Evolutionary conservation across 2,113 vertebrate genomes (phyloP), one percentile per base, ranked within the genome.

Genomic region (Peucedramus taeniatus): DNA sequence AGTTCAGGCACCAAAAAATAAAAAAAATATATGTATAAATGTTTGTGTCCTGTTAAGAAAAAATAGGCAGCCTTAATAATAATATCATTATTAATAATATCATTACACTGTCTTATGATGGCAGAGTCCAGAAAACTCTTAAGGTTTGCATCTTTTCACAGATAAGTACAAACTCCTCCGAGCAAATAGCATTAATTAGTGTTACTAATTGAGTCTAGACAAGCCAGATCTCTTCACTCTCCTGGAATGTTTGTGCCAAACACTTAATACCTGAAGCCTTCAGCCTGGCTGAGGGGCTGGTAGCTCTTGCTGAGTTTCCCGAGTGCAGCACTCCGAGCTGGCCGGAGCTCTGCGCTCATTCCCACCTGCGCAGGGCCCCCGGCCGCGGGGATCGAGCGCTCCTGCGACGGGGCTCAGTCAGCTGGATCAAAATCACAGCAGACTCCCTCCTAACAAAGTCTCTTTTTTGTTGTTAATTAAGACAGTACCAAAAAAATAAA

Each of bases 401-500:
- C 93, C 94, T 82, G 22, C 83, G 37, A 96, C 53, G 16, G 75
- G 70, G 93, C 92, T 84, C 94, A 97, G 39, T 97, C 97, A 97
- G 97, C 96, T 94, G 94, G 76, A 95, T 96, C 96, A 80, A 91
- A 97, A 97, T 81, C 95, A 89, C 96, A 97, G 95, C 95, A 66
- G 91, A 95, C 83, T 89, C 84, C 91, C 94, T 96, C 93, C 56
- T 89, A 97, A 97, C 94, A 96, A 98, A 97, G 96, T 94, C 96
- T 94, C 94, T 70, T 95, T 97, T 88, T 96, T 92, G 92, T 95
- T 94, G 95, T 96, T 98, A 98, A 98, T 98, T 97, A 98, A 98
- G 98, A 98, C 81, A 96, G 89, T 92, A 96, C 92, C 95, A 90
- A 95, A 96, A 93, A 97, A 96, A 96, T 89, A 97, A 97, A 98